Evolutionary conservation across 2,888 invertebrate species (phyloP), one percentile per base, ranked within the genome.

Genomic region (Agrilus cyanescens): DNA sequence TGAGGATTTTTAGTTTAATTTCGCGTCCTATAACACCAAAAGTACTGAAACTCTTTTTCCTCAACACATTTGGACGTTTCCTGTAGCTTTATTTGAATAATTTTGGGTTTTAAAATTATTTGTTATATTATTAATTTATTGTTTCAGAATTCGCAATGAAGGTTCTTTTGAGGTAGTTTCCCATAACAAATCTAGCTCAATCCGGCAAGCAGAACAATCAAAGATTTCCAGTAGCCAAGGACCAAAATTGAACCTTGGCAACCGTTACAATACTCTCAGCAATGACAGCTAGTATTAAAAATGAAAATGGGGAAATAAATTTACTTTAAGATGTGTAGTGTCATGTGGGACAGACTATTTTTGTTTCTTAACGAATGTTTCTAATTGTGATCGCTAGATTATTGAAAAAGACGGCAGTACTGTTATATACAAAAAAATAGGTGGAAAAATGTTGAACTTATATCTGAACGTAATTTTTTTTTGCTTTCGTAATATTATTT

Each of bases 241-340:
- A 38, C 71, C 75, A 33, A 73, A 74, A 48, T 61, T 79, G 33
- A 70, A 71, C 15, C 65, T 79, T 56, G 78, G 75, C 51, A 80
- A 79, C 65, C 78, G 78, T 59, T 80, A 72, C 56, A 75, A 74
- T 55, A 74, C 78, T 47, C 65, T 79, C 12, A 72, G 74, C 51
- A 71, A 72, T 55, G 75, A 76, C 60, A 68, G 68, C 67, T 68
- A 67, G 66, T 68, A 65, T 54, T 54, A 46, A 42, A 34, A 48
- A 50, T 51, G 48, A 45, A 38, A 41, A 45, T 41, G 52, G 50
- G 52, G 51, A 52, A 50, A 49, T 44, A 25, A 25, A 25, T 25
- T 45, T 49, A 39, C 46, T 47, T 50, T 47, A 44, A 46, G 43
- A 38, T 43, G 46, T 48, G 49, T 53, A 54, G 54, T 54, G 54